These are phyloP conservation scores for Cassiopea andromeda DNA, from an alignment of 30 jellyfish, hydroid and myxozoan species.

Conservation along the genomic window DNA sequence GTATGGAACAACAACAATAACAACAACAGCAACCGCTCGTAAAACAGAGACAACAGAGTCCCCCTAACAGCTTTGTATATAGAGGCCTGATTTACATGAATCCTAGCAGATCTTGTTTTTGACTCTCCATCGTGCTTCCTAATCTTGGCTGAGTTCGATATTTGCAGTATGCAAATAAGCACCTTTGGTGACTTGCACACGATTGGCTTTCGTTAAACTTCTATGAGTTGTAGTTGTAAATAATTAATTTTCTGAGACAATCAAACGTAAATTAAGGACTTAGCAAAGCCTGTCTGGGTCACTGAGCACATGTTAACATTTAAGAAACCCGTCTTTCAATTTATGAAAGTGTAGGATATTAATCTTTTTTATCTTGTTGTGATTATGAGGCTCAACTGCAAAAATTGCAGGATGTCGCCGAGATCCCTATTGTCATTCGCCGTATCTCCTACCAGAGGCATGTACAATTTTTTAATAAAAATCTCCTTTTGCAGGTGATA, in stretches of 20 bases:
- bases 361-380: background rate
- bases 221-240: slow-evolving; percentile 1
- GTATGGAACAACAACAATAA: too few species aligned
- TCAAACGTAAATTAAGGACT: background rate
- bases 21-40: too few species aligned
- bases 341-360: background rate
- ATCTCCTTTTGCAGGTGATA: too few species aligned
- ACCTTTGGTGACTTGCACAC: background rate
- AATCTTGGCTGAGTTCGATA: slow-evolving; percentile 39
- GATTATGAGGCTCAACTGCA: background rate
- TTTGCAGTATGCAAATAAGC: slow-evolving; percentile 29
- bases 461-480: too few species aligned
- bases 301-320: slow-evolving; percentile 7
- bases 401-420: background rate
- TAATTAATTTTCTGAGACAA: slow-evolving; percentile 26
- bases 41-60: too few species aligned
- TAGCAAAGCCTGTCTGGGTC: slow-evolving; percentile 36
- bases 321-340: background rate
- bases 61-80: too few species aligned
- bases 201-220: slow-evolving; percentile 19
- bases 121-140: background rate
- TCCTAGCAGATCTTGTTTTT: too few species aligned
- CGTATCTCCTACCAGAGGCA: too few species aligned
- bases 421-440: background rate
- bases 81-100: too few species aligned